Evolutionary conservation across 2,797 vertebrate species (phyloP), one percentile per base, ranked within the genome.

Genomic region (Strix occidentalis): DNA sequence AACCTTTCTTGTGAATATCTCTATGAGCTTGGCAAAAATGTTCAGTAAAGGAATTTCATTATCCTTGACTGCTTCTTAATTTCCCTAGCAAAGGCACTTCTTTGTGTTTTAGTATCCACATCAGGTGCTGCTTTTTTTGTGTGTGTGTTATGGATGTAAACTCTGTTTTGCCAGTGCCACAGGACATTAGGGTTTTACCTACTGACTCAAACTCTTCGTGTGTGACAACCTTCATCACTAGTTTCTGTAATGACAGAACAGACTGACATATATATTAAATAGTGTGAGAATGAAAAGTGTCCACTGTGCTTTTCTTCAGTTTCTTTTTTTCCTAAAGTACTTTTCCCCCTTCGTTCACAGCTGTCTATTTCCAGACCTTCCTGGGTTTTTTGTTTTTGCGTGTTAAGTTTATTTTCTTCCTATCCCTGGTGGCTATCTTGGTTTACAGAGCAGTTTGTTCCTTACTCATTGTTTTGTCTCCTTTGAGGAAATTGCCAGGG

Each of bases 401-500:
- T 84, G 84, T 87, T 46, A n/a, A 54, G 54, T 89, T 93, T 93
- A 68, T 95, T 96, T 92, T 89, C 50, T 46, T 89, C 68, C 68
- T 71, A 6, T 91, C 78, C 92, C 60, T 90, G 33, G 60, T 94
- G 93, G 57, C 88, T 89, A 4, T 93, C 88, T 95, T 46, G 11
- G 53, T 94, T 95, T 92, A 56, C 69, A 83, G 72, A 87, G 92
- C 45, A 91, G 75, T 77, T 90, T 94, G 71, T 83, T 94, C 77
- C 81, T 89, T 81, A 29, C 71, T 92, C 64, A 56, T 80, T 96
- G 81, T 95, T 94, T 93, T 77, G 26, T 48, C 78, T 95, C 60
- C 64, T 95, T 89, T 95, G 93, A 96, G 93, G 94, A 92, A 83
- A 92, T 78, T 93, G 84, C 95, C 90, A 89, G 68, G 11, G 28